A percentile compares a stretch with the other conserved stretches of the same genome.
Conservation (phyloP, 1,140 invertebrate genomes). For the Zophobas morio region DNA sequence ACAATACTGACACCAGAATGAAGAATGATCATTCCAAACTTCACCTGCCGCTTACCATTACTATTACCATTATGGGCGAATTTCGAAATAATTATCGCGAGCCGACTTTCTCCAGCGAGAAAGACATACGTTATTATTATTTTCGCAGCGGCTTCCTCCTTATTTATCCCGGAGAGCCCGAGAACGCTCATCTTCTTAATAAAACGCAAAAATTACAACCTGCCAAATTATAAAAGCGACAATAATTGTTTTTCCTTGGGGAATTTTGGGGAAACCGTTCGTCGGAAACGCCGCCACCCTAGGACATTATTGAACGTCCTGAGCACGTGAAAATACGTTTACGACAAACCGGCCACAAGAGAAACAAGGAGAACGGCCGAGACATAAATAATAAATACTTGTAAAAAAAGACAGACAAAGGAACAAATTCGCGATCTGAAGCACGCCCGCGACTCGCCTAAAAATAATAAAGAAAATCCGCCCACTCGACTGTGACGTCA, state of each 20-base stretch:
- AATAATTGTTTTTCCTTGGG: constrained; percentile 17
- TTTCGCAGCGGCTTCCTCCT: too few relatives aligned
- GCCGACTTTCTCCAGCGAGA: too few relatives aligned
- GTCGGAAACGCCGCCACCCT: constrained; percentile 5
- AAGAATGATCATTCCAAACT: not conserved
- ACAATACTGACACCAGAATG: too few relatives aligned
- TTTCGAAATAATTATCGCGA: too few relatives aligned
- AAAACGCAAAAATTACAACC: not conserved
- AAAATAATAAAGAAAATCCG: not conserved
- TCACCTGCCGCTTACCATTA: not conserved
- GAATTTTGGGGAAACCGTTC: constrained; percentile 12
- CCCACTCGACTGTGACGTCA: not conserved
- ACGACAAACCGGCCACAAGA: constrained; percentile 31
- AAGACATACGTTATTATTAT: too few relatives aligned
- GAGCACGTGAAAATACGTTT: constrained; percentile 41
- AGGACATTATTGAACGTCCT: constrained; percentile 33
- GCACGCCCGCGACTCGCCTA: not conserved
- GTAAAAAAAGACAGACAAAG: not conserved
- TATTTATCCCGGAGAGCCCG: too few relatives aligned
- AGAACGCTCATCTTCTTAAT: too few relatives aligned
- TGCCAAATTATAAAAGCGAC: constrained; percentile 2
- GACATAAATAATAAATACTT: constrained; percentile 25
- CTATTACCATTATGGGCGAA: too few relatives aligned
- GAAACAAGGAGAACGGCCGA: constrained; percentile 6
- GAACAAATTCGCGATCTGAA: not conserved